Base-by-base conservation (phyloP, 2,888 invertebrate genomes). In the Orthosia gracilis region DNA sequence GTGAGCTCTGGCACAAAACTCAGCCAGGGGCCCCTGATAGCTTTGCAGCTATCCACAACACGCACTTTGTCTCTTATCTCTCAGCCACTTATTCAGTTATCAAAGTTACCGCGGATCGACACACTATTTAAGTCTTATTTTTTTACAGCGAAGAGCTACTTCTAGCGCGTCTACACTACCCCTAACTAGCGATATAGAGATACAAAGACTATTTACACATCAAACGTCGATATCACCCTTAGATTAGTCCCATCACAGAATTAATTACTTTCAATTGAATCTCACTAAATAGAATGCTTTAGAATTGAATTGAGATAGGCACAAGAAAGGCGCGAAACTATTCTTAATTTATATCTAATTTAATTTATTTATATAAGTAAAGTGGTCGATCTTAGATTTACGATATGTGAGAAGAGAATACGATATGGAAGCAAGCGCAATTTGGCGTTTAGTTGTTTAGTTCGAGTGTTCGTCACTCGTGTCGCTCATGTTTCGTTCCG, bases 361-460 rank as follows among this genome's bases (percentile, higher is more conserved):
- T 91, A 75, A 64, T 89, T 85, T 50, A 47, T 52, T 49, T 49
- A 63, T 40, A 85, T 87, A 75, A 58, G 50, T 88, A 87, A 86
- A 92, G 89, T 94, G 93, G 93, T 94, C 92, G 90, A 92, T 91
- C 93, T 94, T 94, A 94, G 84, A 89, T 87, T 93, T 92, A 95
- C 91, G 96, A 96, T 96, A 96, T 96, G 96, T 92, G 94, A 93
- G 81, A 93, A 91, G 92, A 91, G 90, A 94, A 92, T 92, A 93
- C 88, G 90, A 92, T 90, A 93, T 96, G 96, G 96, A 96, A 96
- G 96, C 95, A 92, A 95, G 95, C 95, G 94, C 95, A 92, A 95
- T 96, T 96, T 96, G 96, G 96, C 96, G 94, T 93, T 84, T 91
- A 80, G 65, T 87, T 87, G 85, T 78, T 84, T 82, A 83, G 88